Conservation (phyloP, 2,888 invertebrate genomes). For the Tipula vernalis region DNA sequence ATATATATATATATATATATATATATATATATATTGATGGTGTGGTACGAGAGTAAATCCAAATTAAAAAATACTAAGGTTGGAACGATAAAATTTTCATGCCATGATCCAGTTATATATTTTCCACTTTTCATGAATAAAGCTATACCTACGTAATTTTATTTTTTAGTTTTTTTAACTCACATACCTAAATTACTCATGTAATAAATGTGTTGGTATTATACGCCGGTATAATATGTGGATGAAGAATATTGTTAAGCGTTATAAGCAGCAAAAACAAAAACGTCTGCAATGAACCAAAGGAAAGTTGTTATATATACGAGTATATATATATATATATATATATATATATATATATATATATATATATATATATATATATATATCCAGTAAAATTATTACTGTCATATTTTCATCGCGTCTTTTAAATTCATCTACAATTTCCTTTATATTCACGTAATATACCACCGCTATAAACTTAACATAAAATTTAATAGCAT, state of each 20-base stretch:
- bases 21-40: too few relatives aligned
- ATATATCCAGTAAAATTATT: neutral
- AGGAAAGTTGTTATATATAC: neutral
- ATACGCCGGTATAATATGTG: neutral
- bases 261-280: neutral
- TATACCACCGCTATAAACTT: neutral
- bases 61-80: neutral
- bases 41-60: neutral
- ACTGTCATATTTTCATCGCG: conserved; percentile 4
- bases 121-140: neutral
- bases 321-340: too few relatives aligned
- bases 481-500: conserved; percentile 4
- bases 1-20: too few relatives aligned
- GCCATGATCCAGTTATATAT: neutral
- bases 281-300: neutral
- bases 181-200: neutral
- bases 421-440: neutral
- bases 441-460: neutral
- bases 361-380: too few relatives aligned
- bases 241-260: neutral
- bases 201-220: neutral
- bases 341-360: too few relatives aligned
- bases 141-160: neutral
- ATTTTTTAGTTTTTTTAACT: neutral
- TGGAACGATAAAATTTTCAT: neutral